Evolutionary conservation across 2,113 vertebrate genomes (phyloP).

Genomic region (Tautogolabrus adspersus): DNA sequence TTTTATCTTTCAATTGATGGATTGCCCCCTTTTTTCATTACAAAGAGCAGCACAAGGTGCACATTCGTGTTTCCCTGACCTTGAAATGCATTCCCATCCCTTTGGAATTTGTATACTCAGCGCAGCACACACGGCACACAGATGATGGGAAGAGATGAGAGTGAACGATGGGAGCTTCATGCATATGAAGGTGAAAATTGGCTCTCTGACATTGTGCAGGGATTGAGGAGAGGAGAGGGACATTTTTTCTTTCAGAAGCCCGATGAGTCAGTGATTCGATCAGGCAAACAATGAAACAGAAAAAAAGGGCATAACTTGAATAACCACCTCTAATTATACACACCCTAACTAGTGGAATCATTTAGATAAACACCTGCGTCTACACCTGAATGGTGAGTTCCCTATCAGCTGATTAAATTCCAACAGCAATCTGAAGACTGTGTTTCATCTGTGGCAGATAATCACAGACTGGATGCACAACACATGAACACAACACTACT

Average conservation of each 20-base stretch:
- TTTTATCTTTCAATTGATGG: background rate
- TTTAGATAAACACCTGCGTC: background rate
- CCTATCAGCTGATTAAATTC: conserved; percentile 8
- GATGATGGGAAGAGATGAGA: conserved; percentile 15
- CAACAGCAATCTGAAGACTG: background rate
- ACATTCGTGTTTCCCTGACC: conserved; percentile 29
- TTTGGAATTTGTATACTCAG: conserved; percentile 31
- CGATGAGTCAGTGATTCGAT: background rate
- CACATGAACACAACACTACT: background rate
- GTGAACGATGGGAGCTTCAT: conserved; percentile 3
- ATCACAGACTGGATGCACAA: background rate
- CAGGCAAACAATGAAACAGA: background rate
- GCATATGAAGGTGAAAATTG: conserved; percentile 8
- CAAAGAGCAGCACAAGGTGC: conserved; percentile 5
- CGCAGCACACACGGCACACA: conserved; percentile 4
- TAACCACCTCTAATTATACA: background rate
- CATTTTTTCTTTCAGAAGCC: background rate
- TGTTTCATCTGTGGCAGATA: background rate
- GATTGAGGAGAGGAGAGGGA: background rate
- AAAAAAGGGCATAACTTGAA: background rate
- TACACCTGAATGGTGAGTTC: background rate
- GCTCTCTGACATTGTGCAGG: background rate
- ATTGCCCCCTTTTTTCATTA: background rate
- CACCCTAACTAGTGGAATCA: background rate
- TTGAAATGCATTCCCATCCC: conserved; percentile 35